phyloP scores from a whole-genome alignment of 2,888 invertebrate species.

The Nomada fabriciana region DNA sequence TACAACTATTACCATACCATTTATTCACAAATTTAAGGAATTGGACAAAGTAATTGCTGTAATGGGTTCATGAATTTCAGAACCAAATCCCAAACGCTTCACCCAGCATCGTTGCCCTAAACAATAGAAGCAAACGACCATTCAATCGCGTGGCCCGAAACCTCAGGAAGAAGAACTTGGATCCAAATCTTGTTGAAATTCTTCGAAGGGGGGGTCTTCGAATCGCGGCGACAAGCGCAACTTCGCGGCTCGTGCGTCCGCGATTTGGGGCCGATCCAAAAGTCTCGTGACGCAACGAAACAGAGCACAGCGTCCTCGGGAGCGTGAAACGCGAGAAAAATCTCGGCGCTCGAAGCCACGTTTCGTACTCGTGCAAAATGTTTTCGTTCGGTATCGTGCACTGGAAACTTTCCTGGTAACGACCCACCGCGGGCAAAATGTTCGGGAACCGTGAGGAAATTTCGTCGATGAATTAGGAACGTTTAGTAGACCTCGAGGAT shows the following conservation, averaged over 20 bases:
- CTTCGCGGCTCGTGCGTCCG: slow-evolving; percentile 14
- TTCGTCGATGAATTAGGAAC: background rate
- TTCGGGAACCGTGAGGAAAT: background rate
- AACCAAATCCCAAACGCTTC: too few relatives aligned
- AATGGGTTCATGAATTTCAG: too few relatives aligned
- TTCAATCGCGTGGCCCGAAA: background rate
- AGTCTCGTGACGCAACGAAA: slow-evolving; percentile 6
- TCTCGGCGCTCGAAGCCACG: background rate
- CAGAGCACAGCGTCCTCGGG: background rate
- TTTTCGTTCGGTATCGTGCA: background rate
- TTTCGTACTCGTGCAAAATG: too few relatives aligned
- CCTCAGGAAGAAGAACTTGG: background rate
- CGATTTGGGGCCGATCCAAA: slow-evolving; percentile 26
- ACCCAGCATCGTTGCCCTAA: slow-evolving; percentile 1
- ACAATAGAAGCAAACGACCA: background rate
- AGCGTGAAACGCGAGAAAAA: slow-evolving; percentile 11
- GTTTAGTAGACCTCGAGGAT: background rate
- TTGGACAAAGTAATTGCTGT: too few relatives aligned
- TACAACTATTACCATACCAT: too few relatives aligned
- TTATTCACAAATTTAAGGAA: too few relatives aligned
- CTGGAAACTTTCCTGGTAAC: slow-evolving; percentile 5
- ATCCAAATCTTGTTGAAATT: slow-evolving; percentile 10
- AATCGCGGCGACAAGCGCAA: slow-evolving; percentile 4
- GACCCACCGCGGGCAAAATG: background rate
- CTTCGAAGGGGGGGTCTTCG: background rate